phyloP scores from a whole-genome alignment of 37 sponge, comb jelly and placozoan species.

The Beroe ovata region DNA sequence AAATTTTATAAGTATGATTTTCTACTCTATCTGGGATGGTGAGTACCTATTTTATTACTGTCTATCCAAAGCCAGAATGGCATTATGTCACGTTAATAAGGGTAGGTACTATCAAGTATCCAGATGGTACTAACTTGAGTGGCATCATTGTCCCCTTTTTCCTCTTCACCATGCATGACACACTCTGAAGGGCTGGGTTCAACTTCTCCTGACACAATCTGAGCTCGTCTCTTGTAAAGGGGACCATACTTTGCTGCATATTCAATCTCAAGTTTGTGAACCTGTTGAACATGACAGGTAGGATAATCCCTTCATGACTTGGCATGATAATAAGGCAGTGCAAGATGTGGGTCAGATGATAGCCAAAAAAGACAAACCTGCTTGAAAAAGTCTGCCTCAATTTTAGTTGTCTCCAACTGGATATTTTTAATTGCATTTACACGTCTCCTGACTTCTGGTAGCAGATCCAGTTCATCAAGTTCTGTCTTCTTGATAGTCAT shows the following conservation, averaged over 20 bases:
- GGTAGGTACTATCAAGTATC: no score
- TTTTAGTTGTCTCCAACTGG: slow-evolving; percentile 76
- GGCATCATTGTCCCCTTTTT: slow-evolving; percentile 68
- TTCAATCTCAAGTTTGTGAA: slow-evolving; percentile 68
- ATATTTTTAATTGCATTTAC: slow-evolving; percentile 67
- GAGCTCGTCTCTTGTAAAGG: slow-evolving; percentile 65
- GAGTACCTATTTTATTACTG: no score
- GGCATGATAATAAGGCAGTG: no score
- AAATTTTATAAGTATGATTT: no score
- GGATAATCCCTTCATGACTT: no score
- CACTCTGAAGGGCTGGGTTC: slow-evolving; percentile 91
- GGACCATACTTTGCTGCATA: slow-evolving; percentile 45
- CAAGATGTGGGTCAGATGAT: no score
- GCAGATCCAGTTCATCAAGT: slow-evolving; percentile 21
- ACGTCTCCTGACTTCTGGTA: slow-evolving; percentile 20
- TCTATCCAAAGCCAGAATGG: no score
- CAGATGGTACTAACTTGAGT: neutral
- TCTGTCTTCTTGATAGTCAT: slow-evolving; percentile 53
- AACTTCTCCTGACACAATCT: slow-evolving; percentile 81
- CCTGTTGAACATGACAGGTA: no score
- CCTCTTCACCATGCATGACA: slow-evolving; percentile 72
- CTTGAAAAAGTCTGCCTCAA: slow-evolving; percentile 86
- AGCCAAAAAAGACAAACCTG: slow-evolving; percentile 75
- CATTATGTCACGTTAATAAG: no score
- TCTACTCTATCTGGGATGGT: no score